These are phyloP conservation scores for Cinclus cinclus DNA, from an alignment of 2,113 vertebrate genomes.

Conservation along the genomic window DNA sequence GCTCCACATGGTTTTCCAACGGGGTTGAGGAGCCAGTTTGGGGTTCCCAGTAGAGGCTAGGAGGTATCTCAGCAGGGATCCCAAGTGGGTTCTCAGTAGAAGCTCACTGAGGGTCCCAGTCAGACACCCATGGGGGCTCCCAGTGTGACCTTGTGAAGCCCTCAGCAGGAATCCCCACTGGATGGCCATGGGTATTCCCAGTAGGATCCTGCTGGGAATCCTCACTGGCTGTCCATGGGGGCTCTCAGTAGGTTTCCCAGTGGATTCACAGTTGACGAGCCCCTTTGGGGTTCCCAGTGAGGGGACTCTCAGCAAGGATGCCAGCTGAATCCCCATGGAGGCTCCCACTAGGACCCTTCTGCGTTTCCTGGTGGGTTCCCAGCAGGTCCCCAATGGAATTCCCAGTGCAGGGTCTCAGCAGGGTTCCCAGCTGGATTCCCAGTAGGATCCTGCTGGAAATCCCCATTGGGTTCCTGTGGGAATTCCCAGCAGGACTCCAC, in stretches of 20 bases:
- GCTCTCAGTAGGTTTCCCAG: fast-evolving
- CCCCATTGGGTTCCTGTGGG: neutral
- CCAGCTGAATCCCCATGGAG: neutral
- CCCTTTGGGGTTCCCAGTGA: neutral
- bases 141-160: too few relatives aligned
- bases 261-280: neutral
- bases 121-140: neutral
- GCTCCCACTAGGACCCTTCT: neutral
- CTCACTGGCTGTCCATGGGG: fast-evolving
- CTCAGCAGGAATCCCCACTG: neutral
- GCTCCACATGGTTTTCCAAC: neutral
- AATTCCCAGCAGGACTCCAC: neutral
- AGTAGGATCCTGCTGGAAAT: neutral
- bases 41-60: neutral
- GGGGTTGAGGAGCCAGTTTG: neutral
- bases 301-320: neutral
- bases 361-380: neutral
- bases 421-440: neutral
- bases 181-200: neutral
- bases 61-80: neutral
- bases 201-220: too few relatives aligned
- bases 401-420: neutral
- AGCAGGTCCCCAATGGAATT: neutral
- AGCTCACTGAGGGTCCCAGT: neutral
- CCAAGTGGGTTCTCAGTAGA: neutral